Base-by-base conservation (phyloP, 2,888 invertebrate species). In the Cosmopolites sordidus region DNA sequence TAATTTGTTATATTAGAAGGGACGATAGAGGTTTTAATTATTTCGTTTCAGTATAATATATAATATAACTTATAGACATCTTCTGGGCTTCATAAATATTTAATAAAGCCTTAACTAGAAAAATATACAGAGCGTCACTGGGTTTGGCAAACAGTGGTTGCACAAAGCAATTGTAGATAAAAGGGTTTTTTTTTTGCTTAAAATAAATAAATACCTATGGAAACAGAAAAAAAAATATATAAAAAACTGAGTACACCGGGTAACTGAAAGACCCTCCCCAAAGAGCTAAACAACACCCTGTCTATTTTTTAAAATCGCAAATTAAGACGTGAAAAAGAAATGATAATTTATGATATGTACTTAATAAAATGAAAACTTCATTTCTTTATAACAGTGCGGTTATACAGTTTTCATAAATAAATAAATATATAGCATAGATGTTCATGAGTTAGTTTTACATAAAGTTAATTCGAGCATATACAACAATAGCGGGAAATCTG, bases 391-490 rank as follows among this genome's bases (percentile, higher is more conserved):
- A 9, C 5, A 33, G 3, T 6, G n/a, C n/a, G 12, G 12, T 33
- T 5, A 33, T 33, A 33, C n/a, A 33, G 12, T 33, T 33, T 33
- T 33, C 33, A 38, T 48, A 42, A 16, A 46, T 41, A 54, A 43
- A 47, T 46, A 48, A 46, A 22, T 49, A 45, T 18, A 16, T 45
- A 43, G 30, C 43, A 41, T 33, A 44, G 40, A 47, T 47, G 47
- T 46, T 48, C 42, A 22, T 40, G 30, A 16, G 43, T 51, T 55
- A 47, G 37, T 55, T 42, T 29, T 46, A 54, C 33, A 44, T 49
- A 42, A 49, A 50, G 41, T 44, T 33, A 60, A 60, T 60, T 67
- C 61, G 61, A 66, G 12, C 12, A 62, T 68, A 65, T 68, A 69
- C 66, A 67, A 63, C 58, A 62, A 60, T 61, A 65, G 64, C 62